phyloP scores from a whole-genome alignment of 2,888 invertebrate species.

The Drosophila trichaetosa region DNA sequence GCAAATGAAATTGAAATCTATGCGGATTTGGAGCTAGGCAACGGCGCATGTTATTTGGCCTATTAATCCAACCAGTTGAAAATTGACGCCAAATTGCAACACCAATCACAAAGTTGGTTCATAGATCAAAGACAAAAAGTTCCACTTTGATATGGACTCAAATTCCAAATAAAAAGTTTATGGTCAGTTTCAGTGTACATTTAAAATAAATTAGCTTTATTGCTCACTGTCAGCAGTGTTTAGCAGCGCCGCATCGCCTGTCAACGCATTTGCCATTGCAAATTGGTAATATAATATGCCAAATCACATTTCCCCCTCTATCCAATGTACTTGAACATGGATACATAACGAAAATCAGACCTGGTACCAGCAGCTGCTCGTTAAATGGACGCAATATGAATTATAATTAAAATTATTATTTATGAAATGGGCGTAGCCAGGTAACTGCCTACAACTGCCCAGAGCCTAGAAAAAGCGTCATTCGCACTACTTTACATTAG shows the following conservation, averaged over 20 bases:
- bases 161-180: conserved; percentile 25
- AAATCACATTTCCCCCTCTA: background rate
- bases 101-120: conserved; percentile 11
- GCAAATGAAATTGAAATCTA: conserved; percentile 57
- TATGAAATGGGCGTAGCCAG: background rate
- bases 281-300: conserved; percentile 68
- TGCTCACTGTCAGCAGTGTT: conserved; percentile 13
- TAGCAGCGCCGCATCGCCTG: conserved; percentile 11
- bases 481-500: background rate
- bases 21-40: conserved; percentile 45
- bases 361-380: conserved; percentile 8
- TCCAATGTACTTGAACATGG: background rate
- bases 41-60: conserved; percentile 27
- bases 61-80: conserved; percentile 9
- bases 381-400: conserved; percentile 30
- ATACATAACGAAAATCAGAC: conserved; percentile 1
- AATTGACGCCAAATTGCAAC: background rate
- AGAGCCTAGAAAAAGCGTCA: background rate
- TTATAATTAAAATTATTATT: conserved; percentile 17
- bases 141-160: conserved; percentile 33
- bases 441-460: background rate
- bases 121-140: conserved; percentile 38
- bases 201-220: conserved; percentile 2
- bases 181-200: background rate
- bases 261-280: conserved; percentile 53